Conservation (phyloP, 1,140 invertebrate genomes). For the Aplysia californica region DNA sequence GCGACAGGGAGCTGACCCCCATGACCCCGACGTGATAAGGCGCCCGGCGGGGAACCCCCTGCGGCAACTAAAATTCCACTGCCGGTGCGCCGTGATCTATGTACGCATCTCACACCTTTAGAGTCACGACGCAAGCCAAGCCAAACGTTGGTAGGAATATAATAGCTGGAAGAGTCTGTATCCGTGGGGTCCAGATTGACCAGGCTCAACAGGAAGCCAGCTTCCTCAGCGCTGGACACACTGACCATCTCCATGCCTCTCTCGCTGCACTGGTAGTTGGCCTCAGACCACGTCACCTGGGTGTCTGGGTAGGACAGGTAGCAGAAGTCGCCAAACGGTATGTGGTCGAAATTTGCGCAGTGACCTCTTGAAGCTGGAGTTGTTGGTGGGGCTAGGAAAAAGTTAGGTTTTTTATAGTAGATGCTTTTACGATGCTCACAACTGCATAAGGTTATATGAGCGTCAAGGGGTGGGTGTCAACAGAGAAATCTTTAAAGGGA, state of each 20-base stretch:
- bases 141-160: constrained; percentile 31
- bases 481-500: no score
- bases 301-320: constrained; percentile 25
- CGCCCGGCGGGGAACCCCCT: no score
- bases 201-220: constrained; percentile 23
- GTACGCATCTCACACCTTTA: constrained; percentile 26
- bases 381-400: constrained; percentile 36
- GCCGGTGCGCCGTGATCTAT: no score
- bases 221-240: constrained; percentile 35
- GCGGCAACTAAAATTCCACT: no score
- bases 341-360: constrained; percentile 25
- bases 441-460: no score
- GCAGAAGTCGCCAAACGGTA: constrained; percentile 30
- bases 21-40: no score
- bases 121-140: constrained; percentile 35
- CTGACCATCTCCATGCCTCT: constrained; percentile 32
- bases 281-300: constrained; percentile 35
- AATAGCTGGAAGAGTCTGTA: neutral
- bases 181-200: neutral
- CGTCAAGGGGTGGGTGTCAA: no score
- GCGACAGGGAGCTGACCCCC: no score
- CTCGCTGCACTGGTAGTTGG: constrained; percentile 27
- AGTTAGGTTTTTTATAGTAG: no score
- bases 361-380: constrained; percentile 35
- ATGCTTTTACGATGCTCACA: no score